A percentile compares a stretch with the other conserved stretches of the same genome.
Evolutionary conservation across 1,140 invertebrate genomes (phyloP).

Genomic region (Coenobita brevimanus): DNA sequence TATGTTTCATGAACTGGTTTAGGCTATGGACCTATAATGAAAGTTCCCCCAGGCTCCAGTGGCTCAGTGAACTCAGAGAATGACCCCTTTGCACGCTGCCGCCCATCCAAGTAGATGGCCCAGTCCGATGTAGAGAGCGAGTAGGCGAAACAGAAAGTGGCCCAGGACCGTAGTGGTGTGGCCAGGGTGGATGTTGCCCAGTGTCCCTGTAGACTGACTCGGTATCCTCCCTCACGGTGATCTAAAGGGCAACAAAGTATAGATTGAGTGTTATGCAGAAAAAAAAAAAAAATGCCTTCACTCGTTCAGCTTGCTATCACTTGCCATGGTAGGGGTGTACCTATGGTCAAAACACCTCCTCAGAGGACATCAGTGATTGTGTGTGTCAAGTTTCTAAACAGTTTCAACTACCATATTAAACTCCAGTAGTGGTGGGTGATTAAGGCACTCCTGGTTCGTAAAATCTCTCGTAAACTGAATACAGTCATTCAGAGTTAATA

Average conservation of each 20-base stretch:
- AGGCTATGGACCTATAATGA: constrained; percentile 61
- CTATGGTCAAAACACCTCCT: no score
- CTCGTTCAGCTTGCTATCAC: background rate
- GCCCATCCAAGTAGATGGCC: constrained; percentile 60
- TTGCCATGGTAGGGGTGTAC: no score
- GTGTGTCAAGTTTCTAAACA: no score
- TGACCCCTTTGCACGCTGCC: background rate
- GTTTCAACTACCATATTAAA: no score
- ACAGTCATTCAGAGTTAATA: no score
- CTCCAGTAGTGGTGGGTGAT: no score
- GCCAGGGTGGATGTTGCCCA: constrained; percentile 43
- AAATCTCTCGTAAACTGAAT: no score
- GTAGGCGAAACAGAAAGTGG: constrained; percentile 61
- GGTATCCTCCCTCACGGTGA: constrained; percentile 55
- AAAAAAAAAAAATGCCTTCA: background rate
- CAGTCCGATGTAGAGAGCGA: background rate
- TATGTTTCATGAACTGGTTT: no score
- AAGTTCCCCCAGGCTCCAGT: constrained; percentile 31
- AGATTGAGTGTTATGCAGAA: background rate
- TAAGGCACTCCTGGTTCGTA: no score
- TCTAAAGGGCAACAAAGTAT: constrained; percentile 26
- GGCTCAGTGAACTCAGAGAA: background rate
- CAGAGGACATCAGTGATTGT: no score
- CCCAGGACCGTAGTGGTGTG: constrained; percentile 58
- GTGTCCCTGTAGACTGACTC: constrained; percentile 33